Base-by-base conservation (phyloP, 2,888 invertebrate species). In the Trichogramma evanescens region DNA sequence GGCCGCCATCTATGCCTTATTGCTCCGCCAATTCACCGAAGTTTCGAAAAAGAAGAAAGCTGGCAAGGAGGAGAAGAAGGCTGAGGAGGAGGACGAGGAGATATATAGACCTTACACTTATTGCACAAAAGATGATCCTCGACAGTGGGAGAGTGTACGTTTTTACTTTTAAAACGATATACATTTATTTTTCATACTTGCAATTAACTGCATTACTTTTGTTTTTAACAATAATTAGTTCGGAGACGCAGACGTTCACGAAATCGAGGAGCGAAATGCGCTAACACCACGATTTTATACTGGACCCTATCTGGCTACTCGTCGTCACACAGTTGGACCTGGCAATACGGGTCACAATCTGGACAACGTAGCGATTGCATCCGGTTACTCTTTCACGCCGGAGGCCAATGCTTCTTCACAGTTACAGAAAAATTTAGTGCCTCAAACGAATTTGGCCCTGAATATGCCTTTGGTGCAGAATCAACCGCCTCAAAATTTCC, bases 271-370 rank as follows among this genome's bases (percentile, higher is more conserved):
- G 13, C 70, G 75, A 62, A 73, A 70, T 59, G 71, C 72, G 52
- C 67, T 76, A 50, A 74, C 75, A 62, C 67, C 77, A 52, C 73
- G 76, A 48, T 67, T 72, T 39, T 76, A 76, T 10, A 74, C 76
- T 45, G 26, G 26, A 40, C 74, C 77, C 42, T 82, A 83, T 70
- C 77, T 82, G 63, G 88, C 89, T 53, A 86, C 89, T 54, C 82
- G 95, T 46, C 81, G 95, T 26, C 95, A 96, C 76, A 96, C 96
- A 0, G 95, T 96, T 1, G 95, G 95, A 0, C 93, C 93, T 0
- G 94, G 94, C 4, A 93, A 95, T 80, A 88, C 91, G 43, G 84
- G 90, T 0, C 93, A 93, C 72, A 89, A 91, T 67, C 91, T 77
- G 9, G 66, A 74, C 6, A 69, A 74, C 6, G 69, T 71, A 5